These are phyloP conservation scores for Hirundo rustica DNA, from an alignment of 2,797 vertebrate species.

Conservation along the genomic window DNA sequence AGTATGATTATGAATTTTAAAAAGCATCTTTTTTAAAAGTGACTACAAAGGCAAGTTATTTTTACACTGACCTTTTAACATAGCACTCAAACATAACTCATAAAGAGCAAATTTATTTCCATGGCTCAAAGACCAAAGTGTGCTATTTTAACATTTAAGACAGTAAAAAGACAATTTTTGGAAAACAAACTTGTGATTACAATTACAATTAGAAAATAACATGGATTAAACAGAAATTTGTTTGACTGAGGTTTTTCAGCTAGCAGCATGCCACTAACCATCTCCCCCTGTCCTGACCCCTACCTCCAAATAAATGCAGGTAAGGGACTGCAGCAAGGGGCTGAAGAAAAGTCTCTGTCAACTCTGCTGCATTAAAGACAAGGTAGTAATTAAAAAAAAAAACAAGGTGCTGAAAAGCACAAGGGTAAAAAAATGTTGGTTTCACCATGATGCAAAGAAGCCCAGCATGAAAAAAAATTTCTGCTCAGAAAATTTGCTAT, in stretches of 20 bases:
- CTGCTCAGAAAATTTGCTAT: background rate
- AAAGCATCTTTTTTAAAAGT: slow-evolving; percentile 46
- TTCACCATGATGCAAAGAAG: background rate
- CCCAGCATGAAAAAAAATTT: background rate
- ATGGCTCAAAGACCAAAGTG: background rate
- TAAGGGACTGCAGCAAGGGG: background rate
- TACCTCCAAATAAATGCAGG: background rate
- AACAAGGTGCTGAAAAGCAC: background rate
- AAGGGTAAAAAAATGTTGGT: background rate
- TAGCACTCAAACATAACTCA: slow-evolving; percentile 44
- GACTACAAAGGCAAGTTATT: slow-evolving; percentile 44
- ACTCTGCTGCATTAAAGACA: background rate
- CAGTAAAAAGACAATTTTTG: background rate
- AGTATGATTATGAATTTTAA: slow-evolving; percentile 28
- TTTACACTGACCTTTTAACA: slow-evolving; percentile 35
- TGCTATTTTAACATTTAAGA: slow-evolving; percentile 10
- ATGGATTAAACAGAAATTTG: background rate
- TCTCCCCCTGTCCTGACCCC: background rate
- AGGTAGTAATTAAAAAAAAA: background rate
- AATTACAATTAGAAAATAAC: background rate
- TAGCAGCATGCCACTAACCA: background rate
- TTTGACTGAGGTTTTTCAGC: background rate
- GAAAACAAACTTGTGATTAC: background rate
- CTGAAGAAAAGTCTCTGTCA: background rate
- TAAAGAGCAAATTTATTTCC: slow-evolving; percentile 18